A percentile compares a stretch with the other conserved stretches of the same genome.
These are phyloP conservation scores for Hypotaenidia okinawae DNA, from an alignment of 2,797 vertebrate species.

Conservation along the genomic window DNA sequence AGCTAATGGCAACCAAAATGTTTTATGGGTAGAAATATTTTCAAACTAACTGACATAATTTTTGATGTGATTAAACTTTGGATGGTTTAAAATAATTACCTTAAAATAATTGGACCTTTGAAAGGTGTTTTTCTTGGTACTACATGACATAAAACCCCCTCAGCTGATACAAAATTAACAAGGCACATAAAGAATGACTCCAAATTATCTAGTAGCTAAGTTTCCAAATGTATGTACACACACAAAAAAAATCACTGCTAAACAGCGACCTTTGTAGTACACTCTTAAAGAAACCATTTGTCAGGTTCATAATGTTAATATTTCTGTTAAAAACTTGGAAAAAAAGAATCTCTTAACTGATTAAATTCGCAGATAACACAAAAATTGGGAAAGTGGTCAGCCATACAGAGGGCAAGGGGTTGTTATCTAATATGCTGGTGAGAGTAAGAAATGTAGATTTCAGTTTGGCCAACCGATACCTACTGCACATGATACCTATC, in stretches of 20 bases:
- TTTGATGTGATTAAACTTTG: neutral
- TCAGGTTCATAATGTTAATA: neutral
- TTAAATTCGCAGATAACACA: neutral
- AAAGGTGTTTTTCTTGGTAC: neutral
- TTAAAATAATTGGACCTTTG: neutral
- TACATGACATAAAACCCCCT: neutral
- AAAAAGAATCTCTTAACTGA: neutral
- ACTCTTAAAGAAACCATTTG: neutral
- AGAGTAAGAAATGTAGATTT: neutral
- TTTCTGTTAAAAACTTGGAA: neutral
- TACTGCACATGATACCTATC: neutral
- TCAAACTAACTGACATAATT: neutral
- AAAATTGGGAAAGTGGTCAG: neutral
- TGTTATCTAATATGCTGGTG: neutral
- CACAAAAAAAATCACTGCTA: neutral
- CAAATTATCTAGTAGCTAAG: neutral
- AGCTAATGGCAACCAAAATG: neutral
- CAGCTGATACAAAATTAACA: neutral
- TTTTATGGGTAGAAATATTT: neutral
- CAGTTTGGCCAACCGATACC: neutral
- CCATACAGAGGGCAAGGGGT: neutral
- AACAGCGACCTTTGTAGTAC: neutral
- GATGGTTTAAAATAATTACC: neutral
- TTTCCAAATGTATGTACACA: neutral
- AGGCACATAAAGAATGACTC: neutral